Evolutionary conservation across 2,113 vertebrate species (phyloP).

Genomic region (Gopherus evgoodei): DNA sequence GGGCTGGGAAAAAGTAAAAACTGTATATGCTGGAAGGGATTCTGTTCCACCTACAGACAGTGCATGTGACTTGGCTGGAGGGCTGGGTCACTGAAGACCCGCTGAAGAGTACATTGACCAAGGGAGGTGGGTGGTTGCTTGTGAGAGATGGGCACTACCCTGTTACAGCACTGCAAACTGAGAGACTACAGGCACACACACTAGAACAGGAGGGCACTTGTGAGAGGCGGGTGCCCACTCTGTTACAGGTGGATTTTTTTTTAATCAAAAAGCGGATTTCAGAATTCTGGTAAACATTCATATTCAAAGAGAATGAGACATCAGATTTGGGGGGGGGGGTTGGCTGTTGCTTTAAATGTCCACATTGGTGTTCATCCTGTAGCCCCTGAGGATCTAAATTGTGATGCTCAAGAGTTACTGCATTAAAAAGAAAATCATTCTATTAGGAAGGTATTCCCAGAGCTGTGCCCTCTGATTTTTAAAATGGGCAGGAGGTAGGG

Average conservation of each 20-base stretch:
- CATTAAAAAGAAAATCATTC: not conserved
- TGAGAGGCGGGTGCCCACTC: no score
- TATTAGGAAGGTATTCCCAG: not conserved
- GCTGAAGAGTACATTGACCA: no score
- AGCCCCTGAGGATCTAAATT: not conserved
- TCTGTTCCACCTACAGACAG: not conserved
- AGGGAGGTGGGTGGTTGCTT: no score
- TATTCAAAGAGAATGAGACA: not conserved
- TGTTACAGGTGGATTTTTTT: conserved; percentile 3
- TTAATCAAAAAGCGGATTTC: not conserved
- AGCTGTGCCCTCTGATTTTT: not conserved
- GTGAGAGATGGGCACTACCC: no score
- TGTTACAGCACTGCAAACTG: no score
- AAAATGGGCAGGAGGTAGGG: not conserved
- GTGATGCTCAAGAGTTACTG: not conserved
- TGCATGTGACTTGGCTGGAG: no score
- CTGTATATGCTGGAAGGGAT: no score
- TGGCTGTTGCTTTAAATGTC: not conserved
- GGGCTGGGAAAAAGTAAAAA: no score
- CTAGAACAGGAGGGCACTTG: no score
- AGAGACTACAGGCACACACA: no score
- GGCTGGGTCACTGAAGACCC: no score
- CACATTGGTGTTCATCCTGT: not conserved
- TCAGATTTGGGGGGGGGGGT: not conserved
- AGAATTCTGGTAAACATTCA: conserved; percentile 10